A percentile compares a stretch with the other conserved stretches of the same genome.
These are phyloP conservation scores for Cephus pygmeus DNA, from an alignment of 2,888 invertebrate genomes.

Conservation along the genomic window DNA sequence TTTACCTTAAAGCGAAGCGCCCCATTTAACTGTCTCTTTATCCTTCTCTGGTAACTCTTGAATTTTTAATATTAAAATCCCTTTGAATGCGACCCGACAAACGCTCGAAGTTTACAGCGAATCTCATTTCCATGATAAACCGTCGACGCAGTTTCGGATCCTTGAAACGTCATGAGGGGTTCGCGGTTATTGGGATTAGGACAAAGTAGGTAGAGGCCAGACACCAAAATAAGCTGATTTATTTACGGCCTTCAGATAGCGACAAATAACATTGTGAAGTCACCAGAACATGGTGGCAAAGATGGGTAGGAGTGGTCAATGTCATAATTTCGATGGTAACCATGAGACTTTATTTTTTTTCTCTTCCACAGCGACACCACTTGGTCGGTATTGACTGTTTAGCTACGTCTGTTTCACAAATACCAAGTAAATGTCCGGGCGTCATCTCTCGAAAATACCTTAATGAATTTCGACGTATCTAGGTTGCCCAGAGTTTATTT, in stretches of 20 bases:
- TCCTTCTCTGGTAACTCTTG: neutral
- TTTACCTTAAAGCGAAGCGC: neutral
- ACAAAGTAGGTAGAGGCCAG: neutral
- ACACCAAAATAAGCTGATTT: neutral
- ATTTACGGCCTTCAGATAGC: neutral
- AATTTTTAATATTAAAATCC: neutral
- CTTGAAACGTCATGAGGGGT: neutral
- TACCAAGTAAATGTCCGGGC: neutral
- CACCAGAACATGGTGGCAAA: neutral
- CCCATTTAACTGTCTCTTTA: neutral
- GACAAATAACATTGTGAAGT: neutral
- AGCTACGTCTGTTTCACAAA: neutral
- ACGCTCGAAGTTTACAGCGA: neutral
- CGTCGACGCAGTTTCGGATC: neutral
- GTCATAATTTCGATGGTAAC: neutral
- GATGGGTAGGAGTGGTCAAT: neutral
- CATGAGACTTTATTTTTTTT: neutral
- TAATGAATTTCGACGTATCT: neutral
- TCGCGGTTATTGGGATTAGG: neutral
- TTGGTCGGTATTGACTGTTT: neutral
- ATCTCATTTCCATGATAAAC: neutral
- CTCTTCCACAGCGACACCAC: neutral
- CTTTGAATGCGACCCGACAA: neutral
- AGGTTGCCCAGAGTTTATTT: slow-evolving; percentile 1
- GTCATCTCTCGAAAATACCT: neutral